Conservation (phyloP, 1,140 invertebrate genomes). For the Gerris buenoi region DNA sequence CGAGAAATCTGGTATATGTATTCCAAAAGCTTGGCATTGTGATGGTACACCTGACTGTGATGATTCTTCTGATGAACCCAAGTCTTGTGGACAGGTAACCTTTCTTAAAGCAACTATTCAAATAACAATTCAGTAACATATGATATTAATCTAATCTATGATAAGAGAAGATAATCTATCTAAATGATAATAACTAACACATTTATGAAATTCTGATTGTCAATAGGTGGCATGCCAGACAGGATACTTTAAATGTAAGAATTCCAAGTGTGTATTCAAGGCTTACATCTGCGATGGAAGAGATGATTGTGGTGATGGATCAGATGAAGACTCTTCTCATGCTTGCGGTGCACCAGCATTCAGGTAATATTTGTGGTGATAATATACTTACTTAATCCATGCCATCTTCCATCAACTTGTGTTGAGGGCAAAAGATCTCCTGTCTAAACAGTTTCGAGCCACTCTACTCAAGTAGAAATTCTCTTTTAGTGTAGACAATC, state of each 20-base stretch:
- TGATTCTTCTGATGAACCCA: slow-evolving; percentile 79
- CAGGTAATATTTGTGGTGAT: slow-evolving; percentile 21
- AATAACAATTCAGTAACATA: no score
- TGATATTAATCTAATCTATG: no score
- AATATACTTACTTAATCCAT: no score
- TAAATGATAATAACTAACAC: no score
- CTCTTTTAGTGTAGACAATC: no score
- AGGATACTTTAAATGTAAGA: slow-evolving; percentile 73
- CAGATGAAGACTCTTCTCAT: slow-evolving; percentile 69
- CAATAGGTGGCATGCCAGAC: slow-evolving; percentile 52
- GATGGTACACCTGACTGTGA: slow-evolving; percentile 86
- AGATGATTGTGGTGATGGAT: slow-evolving; percentile 87
- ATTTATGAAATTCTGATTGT: no score
- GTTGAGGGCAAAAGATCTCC: no score
- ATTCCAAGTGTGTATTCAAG: slow-evolving; percentile 79
- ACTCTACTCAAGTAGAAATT: no score
- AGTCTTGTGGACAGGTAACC: slow-evolving; percentile 51
- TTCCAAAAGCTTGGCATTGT: slow-evolving; percentile 85
- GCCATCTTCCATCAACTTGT: no score
- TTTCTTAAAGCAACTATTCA: no score
- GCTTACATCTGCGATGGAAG: slow-evolving; percentile 90
- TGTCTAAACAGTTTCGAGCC: no score
- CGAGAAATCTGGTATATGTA: slow-evolving; percentile 71
- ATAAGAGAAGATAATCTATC: no score
- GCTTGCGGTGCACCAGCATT: slow-evolving; percentile 57